These are phyloP conservation scores for Eospalax fontanierii DNA, from an alignment of 2,797 vertebrate species.

Conservation along the genomic window DNA sequence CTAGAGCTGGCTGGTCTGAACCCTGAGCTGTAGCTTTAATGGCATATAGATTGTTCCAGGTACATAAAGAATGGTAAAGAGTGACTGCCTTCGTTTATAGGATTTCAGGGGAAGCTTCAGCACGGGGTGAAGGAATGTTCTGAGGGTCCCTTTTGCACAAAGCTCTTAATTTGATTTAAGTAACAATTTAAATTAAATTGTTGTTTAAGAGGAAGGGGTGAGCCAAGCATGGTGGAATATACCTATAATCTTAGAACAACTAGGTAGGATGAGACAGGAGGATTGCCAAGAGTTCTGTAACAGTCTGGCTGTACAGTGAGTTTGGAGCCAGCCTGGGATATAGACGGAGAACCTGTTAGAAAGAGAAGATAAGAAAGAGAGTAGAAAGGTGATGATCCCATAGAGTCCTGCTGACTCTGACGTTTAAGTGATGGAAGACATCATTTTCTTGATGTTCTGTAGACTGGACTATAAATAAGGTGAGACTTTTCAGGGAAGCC, in stretches of 20 bases:
- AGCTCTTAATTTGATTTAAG: not conserved
- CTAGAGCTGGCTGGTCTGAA: not conserved
- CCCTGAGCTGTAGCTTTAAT: not conserved
- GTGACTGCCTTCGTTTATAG: not conserved
- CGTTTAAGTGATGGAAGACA: not conserved
- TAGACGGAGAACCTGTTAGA: not conserved
- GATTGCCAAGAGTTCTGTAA: not conserved
- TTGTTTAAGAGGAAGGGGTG: not conserved
- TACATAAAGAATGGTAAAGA: not conserved
- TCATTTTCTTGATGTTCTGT: conserved; percentile 4
- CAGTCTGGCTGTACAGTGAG: not conserved
- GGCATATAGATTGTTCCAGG: not conserved
- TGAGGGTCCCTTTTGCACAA: not conserved
- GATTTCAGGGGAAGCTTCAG: not conserved
- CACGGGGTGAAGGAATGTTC: not conserved
- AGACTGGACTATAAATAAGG: not conserved
- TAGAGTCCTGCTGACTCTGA: not conserved
- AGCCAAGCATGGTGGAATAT: not conserved
- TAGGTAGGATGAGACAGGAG: not conserved
- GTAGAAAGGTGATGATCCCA: not conserved
- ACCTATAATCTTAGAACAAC: not conserved
- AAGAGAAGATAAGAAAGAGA: not conserved
- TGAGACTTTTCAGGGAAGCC: not conserved
- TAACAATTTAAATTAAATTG: too few relatives aligned
- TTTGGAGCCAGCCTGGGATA: too few relatives aligned